Conservation (phyloP, 2,888 invertebrate species). For the Arctia plantaginis region DNA sequence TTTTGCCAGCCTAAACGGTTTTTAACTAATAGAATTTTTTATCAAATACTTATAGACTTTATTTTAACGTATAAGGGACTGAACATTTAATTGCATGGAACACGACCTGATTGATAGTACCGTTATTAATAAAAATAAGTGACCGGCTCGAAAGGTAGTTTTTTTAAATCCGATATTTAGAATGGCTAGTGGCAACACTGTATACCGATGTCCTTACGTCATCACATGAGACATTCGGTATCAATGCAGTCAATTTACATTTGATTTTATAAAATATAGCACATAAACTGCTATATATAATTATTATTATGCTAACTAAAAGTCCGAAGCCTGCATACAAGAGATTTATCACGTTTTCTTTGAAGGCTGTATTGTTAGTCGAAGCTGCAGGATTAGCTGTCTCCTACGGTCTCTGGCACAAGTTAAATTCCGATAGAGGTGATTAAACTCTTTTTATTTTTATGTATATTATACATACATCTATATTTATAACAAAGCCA, state of each 20-base stretch:
- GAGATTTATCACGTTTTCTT: slow-evolving; percentile 83
- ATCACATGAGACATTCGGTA: slow-evolving; percentile 49
- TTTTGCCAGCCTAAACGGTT: too few relatives aligned
- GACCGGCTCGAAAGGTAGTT: background rate
- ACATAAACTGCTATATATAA: slow-evolving; percentile 13
- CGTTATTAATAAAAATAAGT: too few relatives aligned
- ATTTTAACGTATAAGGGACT: too few relatives aligned
- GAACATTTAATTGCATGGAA: too few relatives aligned
- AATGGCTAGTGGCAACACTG: background rate
- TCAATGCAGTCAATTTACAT: slow-evolving; percentile 29
- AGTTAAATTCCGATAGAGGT: slow-evolving; percentile 91
- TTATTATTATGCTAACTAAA: slow-evolving; percentile 89
- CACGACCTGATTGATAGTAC: too few relatives aligned
- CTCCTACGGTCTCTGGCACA: slow-evolving; percentile 89
- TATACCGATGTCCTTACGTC: slow-evolving; percentile 57
- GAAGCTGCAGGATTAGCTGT: slow-evolving; percentile 87
- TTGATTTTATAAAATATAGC: slow-evolving; percentile 17
- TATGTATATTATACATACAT: slow-evolving; percentile 9
- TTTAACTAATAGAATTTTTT: too few relatives aligned
- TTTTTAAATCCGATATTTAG: background rate
- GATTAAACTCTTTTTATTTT: slow-evolving; percentile 53
- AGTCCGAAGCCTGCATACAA: slow-evolving; percentile 85
- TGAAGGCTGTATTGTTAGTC: slow-evolving; percentile 84
- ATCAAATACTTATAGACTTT: too few relatives aligned
- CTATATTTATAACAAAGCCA: slow-evolving; percentile 17